Evolutionary conservation across 2,113 vertebrate genomes (phyloP), one percentile per base, ranked within the genome.

Genomic region (Caranx ignobilis): DNA sequence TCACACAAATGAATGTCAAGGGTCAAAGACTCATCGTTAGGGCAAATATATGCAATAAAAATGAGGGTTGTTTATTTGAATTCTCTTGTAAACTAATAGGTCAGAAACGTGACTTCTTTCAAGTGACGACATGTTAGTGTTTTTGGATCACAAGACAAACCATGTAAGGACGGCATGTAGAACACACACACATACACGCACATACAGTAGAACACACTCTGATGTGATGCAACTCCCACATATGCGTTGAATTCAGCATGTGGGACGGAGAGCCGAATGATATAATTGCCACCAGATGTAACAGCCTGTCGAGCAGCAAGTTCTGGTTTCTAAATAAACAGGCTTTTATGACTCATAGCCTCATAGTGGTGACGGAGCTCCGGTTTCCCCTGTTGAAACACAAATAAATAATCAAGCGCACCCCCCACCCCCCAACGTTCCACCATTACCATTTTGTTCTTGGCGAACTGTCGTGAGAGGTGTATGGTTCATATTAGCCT

Each of bases 261-360:
- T 84, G 90, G 88, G 82, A 77, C 4, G 1, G 81, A 87, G 82
- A 81, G 69, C 70, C 65, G 81, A 84, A 87, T 75, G 81, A 89
- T 88, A 88, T 94, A 93, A 95, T 95, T 92, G 89, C 77, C 88
- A 79, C 89, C 94, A 95, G 90, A 94, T 94, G 91, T 91, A 88
- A 90, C 48, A 76, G 79, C 82, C 84, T 92, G 92, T 89, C 81
- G 90, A 92, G 93, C 89, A 85, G 85, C 85, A 70, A 93, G 93
- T 93, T 90, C 89, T 88, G 88, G 86, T 92, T 94, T 93, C 91
- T 93, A 94, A 94, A 95, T 94, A 94, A 94, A 94, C 93, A 94
- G 87, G 75, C 86, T 90, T 93, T 91, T 92, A 90, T 94, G 94
- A 95, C 78, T 95, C 94, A 95, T 84, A 78, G 85, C 77, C 74